These are phyloP conservation scores for Malaclemys terrapin DNA, from an alignment of 2,113 vertebrate species.

Conservation along the genomic window DNA sequence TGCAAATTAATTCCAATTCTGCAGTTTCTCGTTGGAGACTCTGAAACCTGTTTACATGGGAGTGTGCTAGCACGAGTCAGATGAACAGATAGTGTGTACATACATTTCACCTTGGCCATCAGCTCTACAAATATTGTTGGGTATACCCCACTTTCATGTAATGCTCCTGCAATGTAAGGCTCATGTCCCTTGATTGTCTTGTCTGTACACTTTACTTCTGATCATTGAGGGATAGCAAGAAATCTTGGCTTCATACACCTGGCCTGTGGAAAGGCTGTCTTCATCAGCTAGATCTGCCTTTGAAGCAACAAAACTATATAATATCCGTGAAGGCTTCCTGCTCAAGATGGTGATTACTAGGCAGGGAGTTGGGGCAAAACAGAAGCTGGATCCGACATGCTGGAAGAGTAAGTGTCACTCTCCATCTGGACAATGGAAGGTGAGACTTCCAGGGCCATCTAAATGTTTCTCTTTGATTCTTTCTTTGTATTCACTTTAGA, in stretches of 20 bases:
- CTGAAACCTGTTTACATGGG: not conserved
- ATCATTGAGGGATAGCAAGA: not conserved
- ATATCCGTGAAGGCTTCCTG: not conserved
- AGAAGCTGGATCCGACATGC: not conserved
- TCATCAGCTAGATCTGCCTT: not conserved
- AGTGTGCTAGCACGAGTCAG: not conserved
- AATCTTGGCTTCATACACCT: not conserved
- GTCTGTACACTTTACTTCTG: not conserved
- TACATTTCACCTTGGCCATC: not conserved
- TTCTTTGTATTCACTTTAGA: constrained; percentile 76
- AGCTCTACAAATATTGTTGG: not conserved
- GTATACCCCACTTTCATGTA: fast-evolving
- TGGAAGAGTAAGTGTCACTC: not conserved
- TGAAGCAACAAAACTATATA: not conserved
- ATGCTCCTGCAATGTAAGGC: not conserved
- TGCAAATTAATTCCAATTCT: too few species aligned
- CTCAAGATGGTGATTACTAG: not conserved
- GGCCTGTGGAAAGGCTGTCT: not conserved
- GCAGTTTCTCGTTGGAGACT: too few species aligned
- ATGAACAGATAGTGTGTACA: not conserved
- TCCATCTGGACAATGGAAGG: not conserved
- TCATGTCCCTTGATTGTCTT: not conserved
- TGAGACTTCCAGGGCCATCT: not conserved
- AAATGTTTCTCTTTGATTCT: not conserved
- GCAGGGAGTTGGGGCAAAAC: not conserved